Conservation (phyloP, 2,113 vertebrate species). For the Catharus bicknelli region DNA sequence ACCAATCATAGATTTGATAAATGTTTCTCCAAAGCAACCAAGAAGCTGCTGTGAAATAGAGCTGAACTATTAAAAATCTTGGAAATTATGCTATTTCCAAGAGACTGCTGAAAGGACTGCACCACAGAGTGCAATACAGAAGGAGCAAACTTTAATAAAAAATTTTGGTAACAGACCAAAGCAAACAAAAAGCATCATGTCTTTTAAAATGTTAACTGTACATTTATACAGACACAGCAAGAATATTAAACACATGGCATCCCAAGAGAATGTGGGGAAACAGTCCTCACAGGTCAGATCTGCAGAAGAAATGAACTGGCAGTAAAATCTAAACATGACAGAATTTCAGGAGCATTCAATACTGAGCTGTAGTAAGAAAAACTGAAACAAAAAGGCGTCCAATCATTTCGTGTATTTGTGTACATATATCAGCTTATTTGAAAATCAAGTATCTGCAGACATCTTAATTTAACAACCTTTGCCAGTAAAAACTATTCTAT, state of each 20-base stretch:
- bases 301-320: not conserved
- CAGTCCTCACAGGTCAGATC: not conserved
- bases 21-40: not conserved
- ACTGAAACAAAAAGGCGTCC: not conserved
- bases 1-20: not conserved
- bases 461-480: not conserved
- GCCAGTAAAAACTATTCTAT: not conserved
- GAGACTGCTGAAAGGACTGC: not conserved
- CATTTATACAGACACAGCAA: not conserved
- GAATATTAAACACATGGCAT: not conserved
- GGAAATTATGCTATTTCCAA: not conserved
- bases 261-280: not conserved
- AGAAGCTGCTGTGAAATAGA: not conserved
- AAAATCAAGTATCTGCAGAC: not conserved
- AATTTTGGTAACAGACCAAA: not conserved
- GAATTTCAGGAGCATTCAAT: not conserved
- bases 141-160: not conserved
- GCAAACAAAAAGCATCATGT: not conserved
- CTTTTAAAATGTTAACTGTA: not conserved
- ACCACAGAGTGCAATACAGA: rapidly evolving
- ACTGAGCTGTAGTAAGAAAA: not conserved
- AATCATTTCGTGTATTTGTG: not conserved
- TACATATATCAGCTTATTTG: not conserved
- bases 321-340: not conserved
- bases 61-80: not conserved